Evolutionary conservation across 2,888 invertebrate genomes (phyloP).

Genomic region (Chironomus riparius): DNA sequence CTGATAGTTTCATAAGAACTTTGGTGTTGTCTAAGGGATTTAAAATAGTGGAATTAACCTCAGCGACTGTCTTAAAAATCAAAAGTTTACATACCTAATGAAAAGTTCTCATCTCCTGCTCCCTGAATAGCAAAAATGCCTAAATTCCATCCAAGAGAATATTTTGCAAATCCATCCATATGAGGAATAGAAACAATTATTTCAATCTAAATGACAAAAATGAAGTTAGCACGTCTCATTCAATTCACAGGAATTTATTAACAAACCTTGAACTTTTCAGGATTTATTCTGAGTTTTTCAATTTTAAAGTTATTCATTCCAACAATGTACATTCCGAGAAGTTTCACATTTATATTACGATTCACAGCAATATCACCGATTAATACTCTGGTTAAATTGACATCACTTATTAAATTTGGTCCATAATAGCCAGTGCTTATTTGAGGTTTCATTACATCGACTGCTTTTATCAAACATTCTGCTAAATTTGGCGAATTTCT

Average conservation of each 20-base stretch:
- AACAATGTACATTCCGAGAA: not conserved
- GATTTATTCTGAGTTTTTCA: constrained; percentile 1
- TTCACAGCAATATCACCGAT: not conserved
- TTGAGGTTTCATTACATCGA: not conserved
- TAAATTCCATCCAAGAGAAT: not conserved
- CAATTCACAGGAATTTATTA: not conserved
- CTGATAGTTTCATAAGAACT: not conserved
- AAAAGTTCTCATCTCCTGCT: not conserved
- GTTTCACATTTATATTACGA: not conserved
- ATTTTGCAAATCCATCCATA: not conserved
- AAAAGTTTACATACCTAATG: not conserved
- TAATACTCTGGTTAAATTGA: not conserved
- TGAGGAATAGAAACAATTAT: not conserved
- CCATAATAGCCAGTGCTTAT: not conserved
- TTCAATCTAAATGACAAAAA: not conserved
- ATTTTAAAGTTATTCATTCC: not conserved
- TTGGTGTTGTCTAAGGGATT: not conserved
- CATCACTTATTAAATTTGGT: not conserved
- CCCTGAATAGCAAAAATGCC: not conserved
- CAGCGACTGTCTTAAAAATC: not conserved
- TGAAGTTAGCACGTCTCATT: not conserved
- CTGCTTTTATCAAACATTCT: not conserved
- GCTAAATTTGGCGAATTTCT: not conserved
- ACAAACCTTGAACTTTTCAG: constrained; percentile 5
- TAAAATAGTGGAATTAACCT: no score